A percentile compares a stretch with the other conserved stretches of the same genome.
Evolutionary conservation across 2,113 vertebrate genomes (phyloP).

Genomic region (Carassius carassius): DNA sequence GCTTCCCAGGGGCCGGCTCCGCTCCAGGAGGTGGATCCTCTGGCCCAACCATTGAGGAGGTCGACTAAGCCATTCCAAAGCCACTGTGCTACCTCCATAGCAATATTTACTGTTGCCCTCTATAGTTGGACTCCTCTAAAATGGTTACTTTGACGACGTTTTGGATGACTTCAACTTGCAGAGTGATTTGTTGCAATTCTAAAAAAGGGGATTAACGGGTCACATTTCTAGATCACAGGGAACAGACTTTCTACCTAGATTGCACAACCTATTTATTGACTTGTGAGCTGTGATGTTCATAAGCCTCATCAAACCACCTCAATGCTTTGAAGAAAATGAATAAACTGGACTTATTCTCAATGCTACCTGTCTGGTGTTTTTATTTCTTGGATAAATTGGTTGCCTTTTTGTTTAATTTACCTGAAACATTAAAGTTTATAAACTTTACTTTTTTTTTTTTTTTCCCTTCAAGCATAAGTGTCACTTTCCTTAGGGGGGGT

Average conservation of each 20-base stretch:
- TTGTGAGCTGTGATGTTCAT: background rate
- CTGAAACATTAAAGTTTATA: too few species aligned
- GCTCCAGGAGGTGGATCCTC: slow-evolving; percentile 77
- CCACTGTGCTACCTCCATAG: slow-evolving; percentile 55
- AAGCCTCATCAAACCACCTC: slow-evolving; percentile 41
- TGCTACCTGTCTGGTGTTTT: background rate
- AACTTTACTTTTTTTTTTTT: too few species aligned
- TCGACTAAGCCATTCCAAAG: slow-evolving; percentile 70
- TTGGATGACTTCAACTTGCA: slow-evolving; percentile 50
- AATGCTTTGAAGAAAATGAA: slow-evolving; percentile 49
- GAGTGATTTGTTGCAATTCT: slow-evolving; percentile 58
- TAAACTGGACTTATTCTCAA: slow-evolving; percentile 31
- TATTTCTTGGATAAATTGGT: too few species aligned
- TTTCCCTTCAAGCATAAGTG: too few species aligned
- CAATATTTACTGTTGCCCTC: slow-evolving; percentile 66
- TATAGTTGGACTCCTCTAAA: slow-evolving; percentile 53
- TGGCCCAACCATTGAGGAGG: slow-evolving; percentile 81
- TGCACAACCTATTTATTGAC: slow-evolving; percentile 40
- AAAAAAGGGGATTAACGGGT: slow-evolving; percentile 56
- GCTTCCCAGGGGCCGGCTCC: slow-evolving; percentile 78
- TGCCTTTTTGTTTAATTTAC: too few species aligned
- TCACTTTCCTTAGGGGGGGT: too few species aligned
- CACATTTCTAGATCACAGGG: slow-evolving; percentile 46
- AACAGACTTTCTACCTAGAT: slow-evolving; percentile 53
- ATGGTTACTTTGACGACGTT: background rate